Evolutionary conservation across 2,888 invertebrate genomes (phyloP).

Genomic region (Drosophila bunnanda): DNA sequence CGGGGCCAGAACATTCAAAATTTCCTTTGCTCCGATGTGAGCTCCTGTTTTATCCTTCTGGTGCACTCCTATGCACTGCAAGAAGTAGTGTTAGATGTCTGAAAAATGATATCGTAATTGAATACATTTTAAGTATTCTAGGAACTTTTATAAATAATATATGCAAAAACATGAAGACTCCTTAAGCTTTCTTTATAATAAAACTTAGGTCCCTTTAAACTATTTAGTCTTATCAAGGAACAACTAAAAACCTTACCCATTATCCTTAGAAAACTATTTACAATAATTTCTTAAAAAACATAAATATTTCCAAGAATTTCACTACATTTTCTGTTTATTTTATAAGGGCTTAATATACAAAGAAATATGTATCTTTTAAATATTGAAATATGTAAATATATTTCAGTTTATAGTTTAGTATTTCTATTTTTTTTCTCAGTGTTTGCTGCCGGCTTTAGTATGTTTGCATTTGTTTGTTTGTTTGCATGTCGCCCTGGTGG

Average conservation of each 20-base stretch:
- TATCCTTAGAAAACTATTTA: too few relatives aligned
- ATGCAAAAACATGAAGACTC: background rate
- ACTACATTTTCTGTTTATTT: background rate
- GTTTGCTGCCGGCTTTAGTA: conserved; percentile 21
- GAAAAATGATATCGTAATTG: too few relatives aligned
- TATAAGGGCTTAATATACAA: too few relatives aligned
- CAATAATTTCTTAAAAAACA: background rate
- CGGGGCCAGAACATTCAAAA: conserved; percentile 51
- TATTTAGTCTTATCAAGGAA: background rate
- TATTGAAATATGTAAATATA: background rate
- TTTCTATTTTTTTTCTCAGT: background rate
- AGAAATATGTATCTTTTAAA: too few relatives aligned
- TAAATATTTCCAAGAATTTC: background rate
- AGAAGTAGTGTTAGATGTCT: too few relatives aligned
- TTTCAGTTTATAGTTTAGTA: background rate
- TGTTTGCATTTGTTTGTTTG: conserved; percentile 52
- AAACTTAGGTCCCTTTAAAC: too few relatives aligned
- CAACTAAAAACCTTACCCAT: background rate
- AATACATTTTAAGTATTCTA: background rate
- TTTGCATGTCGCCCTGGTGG: conserved; percentile 49
- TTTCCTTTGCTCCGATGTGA: conserved; percentile 36
- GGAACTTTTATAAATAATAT: background rate
- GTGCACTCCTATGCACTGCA: background rate
- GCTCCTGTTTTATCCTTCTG: conserved; percentile 22
- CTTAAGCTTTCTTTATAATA: background rate